Base-by-base conservation (phyloP, 2,888 invertebrate species). In the Copidosoma aretas region DNA sequence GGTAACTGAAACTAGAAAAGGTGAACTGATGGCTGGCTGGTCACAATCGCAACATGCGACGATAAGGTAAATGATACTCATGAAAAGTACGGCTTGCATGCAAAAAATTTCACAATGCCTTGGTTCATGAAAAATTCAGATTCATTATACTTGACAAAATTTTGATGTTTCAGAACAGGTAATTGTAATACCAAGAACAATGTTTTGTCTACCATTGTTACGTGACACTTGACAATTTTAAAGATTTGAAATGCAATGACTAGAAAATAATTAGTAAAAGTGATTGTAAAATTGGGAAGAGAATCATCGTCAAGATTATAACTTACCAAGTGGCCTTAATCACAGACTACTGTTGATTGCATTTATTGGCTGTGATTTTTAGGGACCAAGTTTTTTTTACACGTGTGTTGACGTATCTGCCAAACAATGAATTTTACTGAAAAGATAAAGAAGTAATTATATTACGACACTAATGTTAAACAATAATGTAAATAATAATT, bases 281-380 rank as follows among this genome's bases (percentile, higher is more conserved):
- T 24, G 21, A 56, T 63, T 59, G 70, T 65, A 68, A 62, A 64
- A 54, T 49, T 64, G 52, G 66, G 51, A 64, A 60, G 71, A 62
- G 71, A 68, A 71, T 70, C 73, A 67, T 68, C 73, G 71, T 71
- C 56, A 64, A 68, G 72, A 68, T 71, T 72, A 64, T 73, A 70
- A 64, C 58, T 58, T 68, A 63, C 75, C 73, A 73, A 75, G 76
- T 75, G 76, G 74, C 77, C 76, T 77, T 77, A 74, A 77, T 75
- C 74, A 73, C 74, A 75, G 74, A 76, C 74, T 77, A 73, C 71
- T 75, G 79, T 81, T 80, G 76, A 77, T 80, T 82, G 82, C 82
- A 83, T 83, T 83, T 82, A 80, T 80, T 79, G 84, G 83, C 84
- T 84, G 84, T 84, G 84, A 83, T 80, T 79, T 75, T 77, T 82